Base-by-base conservation (phyloP, 1,140 invertebrate genomes). In the Apolygus lucorum region DNA sequence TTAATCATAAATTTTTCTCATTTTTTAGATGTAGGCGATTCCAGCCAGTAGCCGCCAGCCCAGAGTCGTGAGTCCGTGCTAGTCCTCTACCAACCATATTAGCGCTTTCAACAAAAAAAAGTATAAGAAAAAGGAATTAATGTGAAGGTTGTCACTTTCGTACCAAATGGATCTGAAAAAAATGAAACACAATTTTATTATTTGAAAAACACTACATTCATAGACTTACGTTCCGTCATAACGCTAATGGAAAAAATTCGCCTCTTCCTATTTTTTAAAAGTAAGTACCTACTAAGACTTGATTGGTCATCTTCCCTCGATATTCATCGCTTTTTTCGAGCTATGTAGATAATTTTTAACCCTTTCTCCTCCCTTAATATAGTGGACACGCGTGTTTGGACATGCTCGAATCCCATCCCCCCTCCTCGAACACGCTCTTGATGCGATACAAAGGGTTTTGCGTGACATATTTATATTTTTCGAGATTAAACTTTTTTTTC, bases 1-100 rank as follows among this genome's bases (percentile, higher is more conserved):
- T 62, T 62, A 21, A 25, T 62, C 8, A 4, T n/a, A 4, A 62
- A 62, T 62, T 62, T 69, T 29, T 69, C 22, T 52, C 2, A 17
- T 42, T 63, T 28, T 65, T 11, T 66, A 74, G 73, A 67, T 74
- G 73, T 68, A 66, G 73, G 49, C 68, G 73, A 22, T 74, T 74
- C 64, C 73, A 74, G 28, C 73, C 73, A 4, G 70, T 74, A n/a
- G 64, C 68, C 13, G 64, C 68, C 11, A 67, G 27, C 2, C 28
- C 67, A 27, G 70, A 67, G 2, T 59, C 54, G 8, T 59, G 54
- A 59, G 22, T 14, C 4, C 22, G 8, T 59, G 22, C 22, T 59
- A 59, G 11, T 59, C 22, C 54, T 59, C 8, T 59, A 4, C 22
- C 11, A 4, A 24, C 17, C n/a, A 17, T 49, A 17, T 59, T 59